A percentile compares a stretch with the other conserved stretches of the same genome.
These are phyloP conservation scores for Yponomeuta sedellus DNA, from an alignment of 2,888 invertebrate genomes.

Conservation along the genomic window DNA sequence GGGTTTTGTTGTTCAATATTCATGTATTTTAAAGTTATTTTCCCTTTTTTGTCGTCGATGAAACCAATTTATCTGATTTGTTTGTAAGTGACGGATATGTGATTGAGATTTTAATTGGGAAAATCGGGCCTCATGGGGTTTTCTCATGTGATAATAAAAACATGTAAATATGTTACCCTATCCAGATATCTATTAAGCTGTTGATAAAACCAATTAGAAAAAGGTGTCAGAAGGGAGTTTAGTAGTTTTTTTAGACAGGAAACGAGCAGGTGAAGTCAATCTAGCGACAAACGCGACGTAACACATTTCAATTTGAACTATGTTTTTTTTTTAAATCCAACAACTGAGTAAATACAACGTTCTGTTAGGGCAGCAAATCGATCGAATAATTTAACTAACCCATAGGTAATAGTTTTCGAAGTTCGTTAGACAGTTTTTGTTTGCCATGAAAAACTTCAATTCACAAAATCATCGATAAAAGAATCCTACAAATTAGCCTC, in stretches of 20 bases:
- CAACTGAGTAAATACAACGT: neutral
- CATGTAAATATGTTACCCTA: neutral
- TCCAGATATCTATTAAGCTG: neutral
- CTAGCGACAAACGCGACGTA: constrained; percentile 17
- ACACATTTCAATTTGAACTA: constrained; percentile 15
- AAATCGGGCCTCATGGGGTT: neutral
- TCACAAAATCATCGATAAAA: neutral
- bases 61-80: neutral
- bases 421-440: neutral
- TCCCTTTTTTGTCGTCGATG: constrained; percentile 17
- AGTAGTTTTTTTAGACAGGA: neutral
- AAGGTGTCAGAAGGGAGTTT: neutral
- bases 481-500: too few relatives aligned
- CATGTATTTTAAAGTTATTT: constrained; percentile 15
- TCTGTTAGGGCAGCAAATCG: neutral
- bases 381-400: neutral
- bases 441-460: neutral
- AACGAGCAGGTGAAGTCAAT: constrained; percentile 1
- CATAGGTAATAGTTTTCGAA: neutral
- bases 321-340: neutral
- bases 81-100: neutral
- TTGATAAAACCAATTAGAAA: neutral
- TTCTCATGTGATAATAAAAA: neutral
- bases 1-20: constrained; percentile 32
- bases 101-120: neutral